Conservation (phyloP, 2,113 vertebrate genomes). For the Chelonoidis abingdonii region DNA sequence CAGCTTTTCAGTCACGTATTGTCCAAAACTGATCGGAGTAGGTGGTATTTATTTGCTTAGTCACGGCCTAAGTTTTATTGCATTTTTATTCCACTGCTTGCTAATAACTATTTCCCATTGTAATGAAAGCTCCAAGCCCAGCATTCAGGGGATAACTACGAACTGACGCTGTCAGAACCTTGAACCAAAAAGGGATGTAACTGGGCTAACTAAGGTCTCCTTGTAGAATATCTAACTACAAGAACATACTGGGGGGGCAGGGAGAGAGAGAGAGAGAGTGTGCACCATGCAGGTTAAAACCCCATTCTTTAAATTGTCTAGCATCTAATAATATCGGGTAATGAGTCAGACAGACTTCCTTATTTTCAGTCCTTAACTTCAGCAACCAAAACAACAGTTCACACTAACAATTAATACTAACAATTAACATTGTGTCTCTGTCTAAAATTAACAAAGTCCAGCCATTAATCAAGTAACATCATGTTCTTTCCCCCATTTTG, state of each 20-base stretch:
- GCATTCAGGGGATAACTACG: fast-evolving
- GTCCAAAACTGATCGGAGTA: neutral
- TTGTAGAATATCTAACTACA: neutral
- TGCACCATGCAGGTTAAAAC: neutral
- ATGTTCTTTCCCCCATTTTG: neutral
- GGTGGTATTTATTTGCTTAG: fast-evolving
- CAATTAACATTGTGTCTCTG: neutral
- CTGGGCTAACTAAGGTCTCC: neutral
- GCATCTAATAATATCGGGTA: neutral
- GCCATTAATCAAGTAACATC: neutral
- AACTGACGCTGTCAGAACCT: too few species aligned
- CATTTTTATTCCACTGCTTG: fast-evolving
- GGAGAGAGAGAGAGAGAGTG: fast-evolving
- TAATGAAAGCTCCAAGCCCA: neutral
- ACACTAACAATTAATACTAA: neutral
- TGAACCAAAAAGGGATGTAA: neutral
- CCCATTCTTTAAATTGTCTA: neutral
- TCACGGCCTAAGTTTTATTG: fast-evolving
- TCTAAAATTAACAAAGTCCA: conserved; percentile 15
- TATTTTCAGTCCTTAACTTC: neutral
- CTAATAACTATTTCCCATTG: neutral
- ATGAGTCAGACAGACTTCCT: neutral
- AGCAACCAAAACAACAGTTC: neutral
- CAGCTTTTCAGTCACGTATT: neutral
- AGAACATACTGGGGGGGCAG: neutral